A percentile compares a stretch with the other conserved stretches of the same genome.
These are phyloP conservation scores for Andrena haemorrhoa DNA, from an alignment of 2,888 invertebrate species.

Conservation along the genomic window DNA sequence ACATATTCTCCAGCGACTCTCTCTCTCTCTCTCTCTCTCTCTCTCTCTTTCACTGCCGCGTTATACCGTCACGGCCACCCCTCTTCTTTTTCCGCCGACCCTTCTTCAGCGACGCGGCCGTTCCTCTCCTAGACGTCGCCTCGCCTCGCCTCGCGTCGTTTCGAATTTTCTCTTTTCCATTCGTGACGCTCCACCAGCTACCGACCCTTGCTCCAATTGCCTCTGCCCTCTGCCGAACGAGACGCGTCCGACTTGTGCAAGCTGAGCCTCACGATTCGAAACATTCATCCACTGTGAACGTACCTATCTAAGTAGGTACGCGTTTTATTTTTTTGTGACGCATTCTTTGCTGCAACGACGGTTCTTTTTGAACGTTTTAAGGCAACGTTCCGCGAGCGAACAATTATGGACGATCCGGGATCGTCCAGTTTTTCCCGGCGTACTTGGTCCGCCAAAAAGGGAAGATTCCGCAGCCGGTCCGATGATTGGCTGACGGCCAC, in stretches of 20 bases:
- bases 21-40: slow-evolving; percentile 62
- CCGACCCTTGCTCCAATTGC: slow-evolving; percentile 1
- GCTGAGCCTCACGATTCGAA: background rate
- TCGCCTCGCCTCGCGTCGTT: slow-evolving; percentile 18
- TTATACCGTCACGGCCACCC: slow-evolving; percentile 5
- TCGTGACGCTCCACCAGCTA: slow-evolving; percentile 5
- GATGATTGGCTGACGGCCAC: slow-evolving; percentile 31
- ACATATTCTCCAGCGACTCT: slow-evolving; percentile 80
- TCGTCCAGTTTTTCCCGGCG: background rate
- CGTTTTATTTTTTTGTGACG: no score
- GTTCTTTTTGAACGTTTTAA: no score
- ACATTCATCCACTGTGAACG: no score
- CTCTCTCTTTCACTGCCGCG: slow-evolving; percentile 31
- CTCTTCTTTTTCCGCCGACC: slow-evolving; percentile 49
- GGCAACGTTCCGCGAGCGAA: no score
- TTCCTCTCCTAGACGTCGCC: slow-evolving; percentile 17
- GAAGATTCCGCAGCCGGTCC: slow-evolving; percentile 11
- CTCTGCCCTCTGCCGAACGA: background rate
- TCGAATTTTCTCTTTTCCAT: slow-evolving; percentile 42
- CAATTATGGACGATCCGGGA: background rate
- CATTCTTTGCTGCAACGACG: no score
- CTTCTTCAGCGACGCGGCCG: slow-evolving; percentile 42
- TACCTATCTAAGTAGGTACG: no score
- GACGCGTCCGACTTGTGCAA: no score
- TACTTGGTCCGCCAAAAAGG: background rate